These are phyloP conservation scores for Delichon dasypus DNA, from an alignment of 2,797 vertebrate genomes.

Conservation along the genomic window DNA sequence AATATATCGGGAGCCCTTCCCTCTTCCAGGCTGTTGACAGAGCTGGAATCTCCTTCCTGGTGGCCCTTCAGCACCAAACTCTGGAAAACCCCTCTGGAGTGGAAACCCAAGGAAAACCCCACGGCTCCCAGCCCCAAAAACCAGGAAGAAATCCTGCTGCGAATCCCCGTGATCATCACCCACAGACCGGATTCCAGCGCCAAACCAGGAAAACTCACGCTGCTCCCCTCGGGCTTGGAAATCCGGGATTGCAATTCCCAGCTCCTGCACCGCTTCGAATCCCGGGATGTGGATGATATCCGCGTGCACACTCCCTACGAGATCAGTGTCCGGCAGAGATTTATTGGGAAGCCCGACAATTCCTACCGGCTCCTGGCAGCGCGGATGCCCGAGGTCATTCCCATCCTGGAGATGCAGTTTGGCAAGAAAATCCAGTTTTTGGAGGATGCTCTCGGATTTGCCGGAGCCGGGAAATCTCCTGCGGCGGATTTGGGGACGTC, in stretches of 20 bases:
- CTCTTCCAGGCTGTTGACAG: constrained; percentile 82
- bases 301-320: constrained; percentile 87
- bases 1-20: no score
- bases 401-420: constrained; percentile 87
- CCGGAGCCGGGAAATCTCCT: constrained; percentile 67
- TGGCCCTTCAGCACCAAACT: constrained; percentile 91
- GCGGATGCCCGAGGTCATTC: constrained; percentile 85
- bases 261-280: constrained; percentile 84
- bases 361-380: constrained; percentile 86
- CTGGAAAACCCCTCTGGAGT: constrained; percentile 80
- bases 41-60: constrained; percentile 92
- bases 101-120: constrained; percentile 50
- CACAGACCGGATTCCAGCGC: constrained; percentile 76
- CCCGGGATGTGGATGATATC: constrained; percentile 88
- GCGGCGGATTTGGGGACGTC: constrained; percentile 68
- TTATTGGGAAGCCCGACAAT: constrained; percentile 89
- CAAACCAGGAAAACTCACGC: constrained; percentile 82
- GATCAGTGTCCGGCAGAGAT: constrained; percentile 86
- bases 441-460: constrained; percentile 78
- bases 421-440: constrained; percentile 85
- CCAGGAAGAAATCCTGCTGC: constrained; percentile 76
- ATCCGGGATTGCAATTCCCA: constrained; percentile 77
- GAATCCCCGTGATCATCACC: constrained; percentile 85
- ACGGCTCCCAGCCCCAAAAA: neutral
- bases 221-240: constrained; percentile 86